phyloP scores from a whole-genome alignment of 2,888 invertebrate species.

The Petrophora chlorosata region DNA sequence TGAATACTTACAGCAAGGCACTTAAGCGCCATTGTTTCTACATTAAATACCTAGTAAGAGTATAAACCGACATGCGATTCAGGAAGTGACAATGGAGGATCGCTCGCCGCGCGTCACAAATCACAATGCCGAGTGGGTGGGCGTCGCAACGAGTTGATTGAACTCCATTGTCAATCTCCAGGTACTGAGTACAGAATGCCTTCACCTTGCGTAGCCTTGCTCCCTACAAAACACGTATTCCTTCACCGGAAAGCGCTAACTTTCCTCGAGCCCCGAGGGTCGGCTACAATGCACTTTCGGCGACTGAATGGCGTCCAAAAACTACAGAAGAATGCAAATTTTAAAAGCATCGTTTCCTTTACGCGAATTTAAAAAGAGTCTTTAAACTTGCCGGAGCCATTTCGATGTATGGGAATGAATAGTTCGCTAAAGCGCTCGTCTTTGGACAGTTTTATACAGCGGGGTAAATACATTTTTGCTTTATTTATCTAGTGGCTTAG shows the following conservation, averaged over 20 bases:
- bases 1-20: background rate
- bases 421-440: slow-evolving; percentile 38
- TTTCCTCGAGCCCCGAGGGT: slow-evolving; percentile 39
- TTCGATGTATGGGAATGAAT: slow-evolving; percentile 44
- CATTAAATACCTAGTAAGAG: slow-evolving; percentile 18
- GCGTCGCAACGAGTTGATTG: slow-evolving; percentile 74
- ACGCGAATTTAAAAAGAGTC: slow-evolving; percentile 47
- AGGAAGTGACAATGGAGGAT: slow-evolving; percentile 68
- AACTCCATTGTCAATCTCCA: slow-evolving; percentile 75
- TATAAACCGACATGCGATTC: slow-evolving; percentile 39
- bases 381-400: slow-evolving; percentile 46
- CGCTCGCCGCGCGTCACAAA: slow-evolving; percentile 64
- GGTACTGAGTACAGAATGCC: slow-evolving; percentile 58
- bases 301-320: slow-evolving; percentile 54
- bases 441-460: slow-evolving; percentile 29
- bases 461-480: slow-evolving; percentile 27
- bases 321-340: slow-evolving; percentile 54
- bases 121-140: slow-evolving; percentile 73
- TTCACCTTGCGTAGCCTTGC: slow-evolving; percentile 43
- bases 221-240: slow-evolving; percentile 44
- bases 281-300: slow-evolving; percentile 53
- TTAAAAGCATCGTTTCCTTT: slow-evolving; percentile 52
- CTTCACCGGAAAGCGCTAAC: slow-evolving; percentile 49
- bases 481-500: slow-evolving; percentile 15
- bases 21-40: slow-evolving; percentile 20